phyloP scores from a whole-genome alignment of 2,797 vertebrate species.

The Bufotes viridis region DNA sequence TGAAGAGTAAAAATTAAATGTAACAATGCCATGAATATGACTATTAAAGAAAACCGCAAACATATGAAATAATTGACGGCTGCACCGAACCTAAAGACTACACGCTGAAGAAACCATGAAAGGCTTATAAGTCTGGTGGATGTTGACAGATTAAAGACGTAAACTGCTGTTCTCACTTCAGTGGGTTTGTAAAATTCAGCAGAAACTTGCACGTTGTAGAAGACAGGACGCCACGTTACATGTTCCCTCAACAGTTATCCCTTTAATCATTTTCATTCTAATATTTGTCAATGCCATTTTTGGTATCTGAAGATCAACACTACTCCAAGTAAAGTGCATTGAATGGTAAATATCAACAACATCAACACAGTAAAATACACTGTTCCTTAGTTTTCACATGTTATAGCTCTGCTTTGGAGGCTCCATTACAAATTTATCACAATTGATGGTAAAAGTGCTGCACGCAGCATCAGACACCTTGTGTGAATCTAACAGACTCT shows the following conservation, averaged over 20 bases:
- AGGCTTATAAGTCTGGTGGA: constrained; percentile 6
- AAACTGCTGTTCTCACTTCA: constrained; percentile 24
- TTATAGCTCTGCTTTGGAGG: too few species aligned
- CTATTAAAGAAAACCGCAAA: constrained; percentile 38
- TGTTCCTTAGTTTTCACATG: too few species aligned
- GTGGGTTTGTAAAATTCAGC: constrained; percentile 19
- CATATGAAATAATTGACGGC: constrained; percentile 57
- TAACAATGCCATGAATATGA: constrained; percentile 47
- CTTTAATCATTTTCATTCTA: neutral
- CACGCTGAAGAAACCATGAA: constrained; percentile 35
- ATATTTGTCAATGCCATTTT: too few species aligned
- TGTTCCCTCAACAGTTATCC: neutral
- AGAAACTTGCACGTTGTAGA: constrained; percentile 1
- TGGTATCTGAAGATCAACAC: too few species aligned
- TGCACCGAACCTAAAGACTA: constrained; percentile 44
- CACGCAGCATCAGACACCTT: too few species aligned
- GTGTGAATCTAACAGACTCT: too few species aligned
- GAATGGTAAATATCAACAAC: neutral
- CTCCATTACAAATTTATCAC: too few species aligned
- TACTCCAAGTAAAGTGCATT: neutral
- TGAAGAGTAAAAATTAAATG: constrained; percentile 47
- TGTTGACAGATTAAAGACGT: constrained; percentile 40
- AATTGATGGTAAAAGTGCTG: too few species aligned
- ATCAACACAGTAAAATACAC: neutral
- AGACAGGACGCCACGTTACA: neutral